Evolutionary conservation across 2,888 invertebrate species (phyloP), one percentile per base, ranked within the genome.

Genomic region (Polylopha cassiicola): DNA sequence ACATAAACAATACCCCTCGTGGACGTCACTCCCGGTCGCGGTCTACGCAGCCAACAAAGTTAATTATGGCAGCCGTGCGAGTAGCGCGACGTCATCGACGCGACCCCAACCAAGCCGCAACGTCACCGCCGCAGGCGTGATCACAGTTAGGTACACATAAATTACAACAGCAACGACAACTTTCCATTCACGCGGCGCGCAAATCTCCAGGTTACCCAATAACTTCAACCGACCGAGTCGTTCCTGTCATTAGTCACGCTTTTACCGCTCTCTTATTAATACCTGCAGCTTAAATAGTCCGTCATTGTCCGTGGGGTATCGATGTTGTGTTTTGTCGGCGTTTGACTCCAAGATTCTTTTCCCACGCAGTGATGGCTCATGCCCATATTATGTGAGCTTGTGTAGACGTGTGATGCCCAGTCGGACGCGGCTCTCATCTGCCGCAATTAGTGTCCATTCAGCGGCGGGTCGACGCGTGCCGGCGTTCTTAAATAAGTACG

Each of bases 401-500:
- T 53, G 55, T 61, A 42, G 43, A 67, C 59, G 61, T 57, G 55
- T 62, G 61, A 59, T 60, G 61, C 54, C 55, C 61, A 59, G 55
- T 58, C 58, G 58, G 58, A 60, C 60, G 60, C 60, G 54, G 52
- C 61, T 56, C 62, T 63, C 65, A 63, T 73, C 68, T 62, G 58
- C 62, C 54, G 63, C 71, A 79, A 80, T 80, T 77, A 77, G 64
- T 65, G 67, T 53, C 66, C 74, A 79, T 79, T 77, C 65, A 77
- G 53, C 55, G 55, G 52, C 46, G 59, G 53, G 58, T 53, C 55
- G 60, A 71, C 73, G 69, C 75, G 74, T 77, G 77, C 76, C 66
- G 54, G 48, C 64, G 48, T 59, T 63, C 60, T 60, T 55, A 61
- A 65, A 62, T 61, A 57, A 58, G 49, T 59, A 55, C 53, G 46